Percentiles rank a stretch among this genome's conserved stretches.
These are phyloP conservation scores for Drosophila serrata DNA, from an alignment of 1,140 invertebrate genomes.

Conservation along the genomic window DNA sequence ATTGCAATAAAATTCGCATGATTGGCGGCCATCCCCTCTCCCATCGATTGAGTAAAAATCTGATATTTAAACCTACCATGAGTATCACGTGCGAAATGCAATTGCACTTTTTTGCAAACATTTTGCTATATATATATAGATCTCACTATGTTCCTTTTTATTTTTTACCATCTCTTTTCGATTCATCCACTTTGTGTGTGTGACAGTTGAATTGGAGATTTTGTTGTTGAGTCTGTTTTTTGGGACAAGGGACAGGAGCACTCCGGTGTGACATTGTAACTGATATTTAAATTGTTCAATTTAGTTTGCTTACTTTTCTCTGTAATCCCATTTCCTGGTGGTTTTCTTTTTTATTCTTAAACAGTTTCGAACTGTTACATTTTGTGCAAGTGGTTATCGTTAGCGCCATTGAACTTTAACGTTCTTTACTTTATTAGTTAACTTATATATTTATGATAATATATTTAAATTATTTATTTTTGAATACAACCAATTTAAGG, in stretches of 20 bases:
- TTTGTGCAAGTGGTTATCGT: not conserved
- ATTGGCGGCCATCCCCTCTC: constrained; percentile 39
- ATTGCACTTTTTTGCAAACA: constrained; percentile 46
- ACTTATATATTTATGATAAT: too few relatives aligned
- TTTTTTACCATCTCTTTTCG: constrained; percentile 12
- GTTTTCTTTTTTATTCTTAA: not conserved
- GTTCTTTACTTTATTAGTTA: not conserved
- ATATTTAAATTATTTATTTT: too few relatives aligned
- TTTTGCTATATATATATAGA: constrained; percentile 49
- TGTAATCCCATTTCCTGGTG: not conserved
- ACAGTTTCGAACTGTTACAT: not conserved
- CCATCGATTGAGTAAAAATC: constrained; percentile 1
- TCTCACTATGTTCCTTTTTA: constrained; percentile 1
- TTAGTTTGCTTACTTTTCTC: constrained; percentile 26
- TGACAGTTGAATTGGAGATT: constrained; percentile 39
- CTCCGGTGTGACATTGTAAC: constrained; percentile 36
- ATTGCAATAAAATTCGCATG: constrained; percentile 76
- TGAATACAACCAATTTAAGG: too few relatives aligned
- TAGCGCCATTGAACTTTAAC: not conserved
- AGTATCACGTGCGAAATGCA: constrained; percentile 65
- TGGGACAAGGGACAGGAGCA: not conserved
- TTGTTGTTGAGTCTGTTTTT: constrained; percentile 35
- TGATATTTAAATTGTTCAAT: constrained; percentile 59
- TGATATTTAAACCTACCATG: constrained; percentile 44
- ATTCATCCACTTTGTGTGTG: constrained; percentile 23